Conservation (phyloP, 1,140 invertebrate genomes). For the Cryptotermes secundus region DNA sequence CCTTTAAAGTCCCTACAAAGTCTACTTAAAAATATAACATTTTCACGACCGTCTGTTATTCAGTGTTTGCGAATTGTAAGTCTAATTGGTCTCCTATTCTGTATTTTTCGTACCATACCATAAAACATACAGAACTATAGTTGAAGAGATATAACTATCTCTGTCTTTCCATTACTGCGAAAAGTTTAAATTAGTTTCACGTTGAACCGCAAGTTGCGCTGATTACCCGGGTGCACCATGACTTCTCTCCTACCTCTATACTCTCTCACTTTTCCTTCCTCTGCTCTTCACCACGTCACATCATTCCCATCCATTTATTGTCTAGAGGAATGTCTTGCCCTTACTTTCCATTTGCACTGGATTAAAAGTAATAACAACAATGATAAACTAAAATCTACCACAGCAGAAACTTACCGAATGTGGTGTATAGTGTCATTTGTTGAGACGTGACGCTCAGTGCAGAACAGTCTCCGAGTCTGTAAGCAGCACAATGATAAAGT, state of each 20-base stretch:
- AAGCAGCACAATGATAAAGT: background rate
- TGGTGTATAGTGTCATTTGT: background rate
- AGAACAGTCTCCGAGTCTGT: background rate
- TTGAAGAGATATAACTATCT: background rate
- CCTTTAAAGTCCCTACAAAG: background rate
- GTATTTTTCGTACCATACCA: background rate
- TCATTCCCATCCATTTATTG: conserved; percentile 24
- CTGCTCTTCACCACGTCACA: background rate
- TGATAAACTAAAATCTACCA: conserved; percentile 23
- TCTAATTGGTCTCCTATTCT: background rate
- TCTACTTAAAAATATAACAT: background rate
- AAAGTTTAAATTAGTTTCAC: conserved; percentile 28
- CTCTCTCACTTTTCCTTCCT: background rate
- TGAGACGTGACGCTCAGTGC: background rate
- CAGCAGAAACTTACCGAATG: background rate
- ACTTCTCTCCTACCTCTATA: background rate
- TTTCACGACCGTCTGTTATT: background rate
- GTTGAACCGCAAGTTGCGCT: conserved; percentile 12
- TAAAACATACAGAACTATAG: background rate
- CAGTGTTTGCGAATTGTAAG: background rate
- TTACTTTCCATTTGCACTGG: conserved; percentile 17
- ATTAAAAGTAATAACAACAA: conserved; percentile 27
- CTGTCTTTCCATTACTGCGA: conserved; percentile 18
- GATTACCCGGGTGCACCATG: background rate
- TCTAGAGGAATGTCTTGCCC: background rate